Evolutionary conservation across 2,888 invertebrate species (phyloP).

Genomic region (Cheilosia impressa): DNA sequence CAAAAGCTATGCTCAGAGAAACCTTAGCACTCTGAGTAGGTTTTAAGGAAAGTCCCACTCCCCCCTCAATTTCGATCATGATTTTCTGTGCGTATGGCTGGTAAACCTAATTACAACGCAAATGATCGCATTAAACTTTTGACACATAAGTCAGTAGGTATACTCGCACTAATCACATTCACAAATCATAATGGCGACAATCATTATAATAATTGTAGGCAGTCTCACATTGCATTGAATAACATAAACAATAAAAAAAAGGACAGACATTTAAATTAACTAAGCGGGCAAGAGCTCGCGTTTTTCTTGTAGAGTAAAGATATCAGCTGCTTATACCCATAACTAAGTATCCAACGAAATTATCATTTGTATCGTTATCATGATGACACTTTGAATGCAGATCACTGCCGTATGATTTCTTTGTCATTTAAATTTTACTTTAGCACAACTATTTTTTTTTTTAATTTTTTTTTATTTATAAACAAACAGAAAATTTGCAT

Average conservation of each 20-base stretch:
- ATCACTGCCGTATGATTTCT: conserved; percentile 16
- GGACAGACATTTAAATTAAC: not conserved
- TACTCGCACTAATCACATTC: too few species aligned
- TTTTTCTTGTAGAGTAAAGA: conserved; percentile 6
- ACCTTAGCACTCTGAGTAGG: too few species aligned
- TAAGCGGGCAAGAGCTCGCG: conserved; percentile 10
- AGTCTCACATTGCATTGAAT: not conserved
- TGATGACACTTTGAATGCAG: conserved; percentile 9
- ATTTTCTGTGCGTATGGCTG: too few species aligned
- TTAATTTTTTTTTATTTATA: not conserved
- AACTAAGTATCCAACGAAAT: conserved; percentile 34
- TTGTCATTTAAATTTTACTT: conserved; percentile 7
- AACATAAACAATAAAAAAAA: not conserved
- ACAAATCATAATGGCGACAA: too few species aligned
- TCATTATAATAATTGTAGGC: too few species aligned
- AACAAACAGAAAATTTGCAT: conserved; percentile 27
- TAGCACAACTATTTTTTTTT: not conserved
- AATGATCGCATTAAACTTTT: too few species aligned
- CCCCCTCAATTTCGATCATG: too few species aligned
- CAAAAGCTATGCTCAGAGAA: too few species aligned
- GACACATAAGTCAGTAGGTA: too few species aligned
- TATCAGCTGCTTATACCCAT: conserved; percentile 15
- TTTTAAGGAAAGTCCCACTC: too few species aligned
- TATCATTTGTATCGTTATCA: conserved; percentile 24
- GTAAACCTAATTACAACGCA: too few species aligned